Evolutionary conservation across 2,888 invertebrate species (phyloP), one percentile per base, ranked within the genome.

Genomic region (Polyommatus iphigenia): DNA sequence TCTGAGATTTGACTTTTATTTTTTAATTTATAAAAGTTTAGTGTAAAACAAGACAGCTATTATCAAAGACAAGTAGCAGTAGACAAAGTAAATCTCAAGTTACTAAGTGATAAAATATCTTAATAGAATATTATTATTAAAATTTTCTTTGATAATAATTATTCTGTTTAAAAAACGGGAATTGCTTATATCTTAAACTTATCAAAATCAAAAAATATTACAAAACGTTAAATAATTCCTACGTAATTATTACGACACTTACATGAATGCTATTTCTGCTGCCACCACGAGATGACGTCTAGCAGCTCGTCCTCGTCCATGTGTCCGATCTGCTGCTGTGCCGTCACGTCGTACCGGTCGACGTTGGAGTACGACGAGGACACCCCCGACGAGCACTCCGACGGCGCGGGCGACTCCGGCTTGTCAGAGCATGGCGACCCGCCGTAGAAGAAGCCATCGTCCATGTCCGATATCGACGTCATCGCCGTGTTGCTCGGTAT

Each of bases 221-320:
- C 1, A 15, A 18, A 50, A 36, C 50, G 46, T 54, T n/a, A 2
- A 8, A 3, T 50, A 29, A 41, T 20, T 15, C 46, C 18, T 20
- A 71, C 10, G 32, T 78, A 62, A 71, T 29, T 0, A 67, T 15
- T 32, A 24, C 7, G 32, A 67, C 79, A 89, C 91, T 91, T 87
- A 92, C 92, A 82, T 84, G 83, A 84, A 83, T 83, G 84, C 86
- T 94, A 95, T 93, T 95, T 95, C 87, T 97, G 96, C 86, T 97
- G 97, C 97, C 97, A 97, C 95, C 96, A 97, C 76, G 96, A 96
- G 84, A 97, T 97, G 82, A 96, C 97, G 85, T 98, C 98, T 57
- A 98, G 94, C 8, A 98, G 95, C 85, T 98, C 98, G 83, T 98
- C 98, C 87, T 98, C 98, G 86, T 98, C 98, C 94, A 97, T 97